Evolutionary conservation across 2,797 vertebrate species (phyloP).

Genomic region (Cyclura pinguis): DNA sequence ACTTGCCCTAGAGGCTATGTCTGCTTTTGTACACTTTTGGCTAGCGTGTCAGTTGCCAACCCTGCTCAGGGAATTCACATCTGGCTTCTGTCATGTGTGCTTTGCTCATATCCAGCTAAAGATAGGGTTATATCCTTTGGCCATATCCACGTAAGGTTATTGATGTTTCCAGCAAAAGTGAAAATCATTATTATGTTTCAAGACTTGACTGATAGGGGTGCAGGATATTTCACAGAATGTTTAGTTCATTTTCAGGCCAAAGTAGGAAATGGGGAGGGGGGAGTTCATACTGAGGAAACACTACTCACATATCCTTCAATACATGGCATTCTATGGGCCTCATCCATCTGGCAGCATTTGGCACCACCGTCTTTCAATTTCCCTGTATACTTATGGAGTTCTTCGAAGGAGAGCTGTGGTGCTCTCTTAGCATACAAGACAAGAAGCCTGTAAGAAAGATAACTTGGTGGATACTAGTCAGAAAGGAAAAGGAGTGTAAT

Average conservation of each 20-base stretch:
- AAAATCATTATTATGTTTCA: background rate
- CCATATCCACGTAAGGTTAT: background rate
- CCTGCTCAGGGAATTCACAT: background rate
- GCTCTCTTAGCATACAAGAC: constrained; percentile 67
- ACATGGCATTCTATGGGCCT: constrained; percentile 59
- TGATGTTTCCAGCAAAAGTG: no score
- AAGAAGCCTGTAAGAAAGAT: constrained; percentile 63
- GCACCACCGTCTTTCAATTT: constrained; percentile 18
- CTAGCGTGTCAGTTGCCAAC: no score
- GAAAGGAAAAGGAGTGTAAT: no score
- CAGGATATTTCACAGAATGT: background rate
- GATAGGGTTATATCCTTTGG: background rate
- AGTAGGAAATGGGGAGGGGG: background rate
- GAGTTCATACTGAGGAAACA: accelerated
- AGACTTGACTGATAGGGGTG: background rate
- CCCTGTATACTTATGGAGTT: constrained; percentile 58
- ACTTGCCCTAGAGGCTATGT: background rate
- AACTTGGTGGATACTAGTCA: background rate
- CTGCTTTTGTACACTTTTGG: background rate
- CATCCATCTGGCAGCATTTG: constrained; percentile 69
- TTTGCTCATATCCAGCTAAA: background rate
- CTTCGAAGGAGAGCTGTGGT: constrained; percentile 58
- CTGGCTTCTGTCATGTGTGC: background rate
- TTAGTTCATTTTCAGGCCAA: background rate
- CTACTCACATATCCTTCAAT: constrained; percentile 63